These are phyloP conservation scores for Etheostoma cragini DNA, from an alignment of 2,113 vertebrate species.

Conservation along the genomic window DNA sequence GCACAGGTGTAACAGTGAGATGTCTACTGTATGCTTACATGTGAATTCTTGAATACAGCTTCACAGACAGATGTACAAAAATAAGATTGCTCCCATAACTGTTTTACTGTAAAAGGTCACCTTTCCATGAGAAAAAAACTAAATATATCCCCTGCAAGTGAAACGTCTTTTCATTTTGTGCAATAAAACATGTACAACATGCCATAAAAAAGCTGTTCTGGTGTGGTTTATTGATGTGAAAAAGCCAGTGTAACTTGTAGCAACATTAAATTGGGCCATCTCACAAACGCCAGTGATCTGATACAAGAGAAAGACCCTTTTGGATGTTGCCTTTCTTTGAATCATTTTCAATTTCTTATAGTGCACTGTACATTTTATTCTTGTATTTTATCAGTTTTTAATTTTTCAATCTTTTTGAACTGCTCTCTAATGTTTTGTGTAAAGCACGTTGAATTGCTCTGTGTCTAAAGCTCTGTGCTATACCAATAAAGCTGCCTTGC, in stretches of 20 bases:
- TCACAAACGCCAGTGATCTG: slow-evolving; percentile 58
- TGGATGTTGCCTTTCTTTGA: too few species aligned
- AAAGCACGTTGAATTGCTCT: too few species aligned
- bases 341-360: too few species aligned
- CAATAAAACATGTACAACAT: slow-evolving; percentile 6
- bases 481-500: too few species aligned
- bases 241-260: slow-evolving; percentile 40
- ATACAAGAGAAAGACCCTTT: slow-evolving; percentile 35
- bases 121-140: neutral
- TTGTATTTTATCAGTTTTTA: too few species aligned
- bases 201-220: slow-evolving; percentile 31
- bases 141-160: slow-evolving; percentile 13
- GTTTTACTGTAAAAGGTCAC: slow-evolving; percentile 19
- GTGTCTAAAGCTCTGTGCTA: too few species aligned
- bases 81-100: neutral
- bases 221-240: slow-evolving; percentile 33
- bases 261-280: slow-evolving; percentile 49
- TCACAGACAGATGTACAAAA: slow-evolving; percentile 14
- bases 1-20: slow-evolving; percentile 17
- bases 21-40: slow-evolving; percentile 28
- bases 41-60: neutral
- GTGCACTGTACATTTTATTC: too few species aligned
- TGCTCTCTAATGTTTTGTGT: too few species aligned
- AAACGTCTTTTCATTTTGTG: slow-evolving; percentile 9
- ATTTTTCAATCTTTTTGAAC: too few species aligned